Evolutionary conservation across 2,888 invertebrate genomes (phyloP).

Genomic region (Aspidiotus rigidus): DNA sequence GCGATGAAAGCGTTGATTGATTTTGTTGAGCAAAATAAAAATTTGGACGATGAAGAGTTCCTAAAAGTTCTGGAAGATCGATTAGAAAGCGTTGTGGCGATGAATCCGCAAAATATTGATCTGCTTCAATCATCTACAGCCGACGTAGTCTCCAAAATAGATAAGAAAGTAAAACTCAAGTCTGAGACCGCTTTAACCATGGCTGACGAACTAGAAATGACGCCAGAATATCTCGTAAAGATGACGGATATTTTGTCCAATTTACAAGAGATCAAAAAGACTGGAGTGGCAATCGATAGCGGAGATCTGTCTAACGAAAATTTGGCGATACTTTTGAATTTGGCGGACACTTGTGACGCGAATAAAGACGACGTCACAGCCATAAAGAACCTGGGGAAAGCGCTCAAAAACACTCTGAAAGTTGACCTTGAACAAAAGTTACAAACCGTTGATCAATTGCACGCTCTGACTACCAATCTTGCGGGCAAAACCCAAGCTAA

Average conservation of each 20-base stretch:
- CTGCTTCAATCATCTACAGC: neutral
- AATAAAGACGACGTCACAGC: neutral
- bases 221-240: constrained; percentile 42
- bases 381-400: neutral
- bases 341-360: neutral
- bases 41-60: neutral
- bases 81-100: neutral
- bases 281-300: neutral
- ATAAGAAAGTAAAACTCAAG: neutral
- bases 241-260: constrained; percentile 44
- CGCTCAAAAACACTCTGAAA: constrained; percentile 1
- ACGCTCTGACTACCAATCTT: constrained; percentile 2
- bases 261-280: constrained; percentile 5
- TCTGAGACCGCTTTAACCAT: neutral
- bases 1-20: constrained; percentile 41
- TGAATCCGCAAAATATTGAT: neutral
- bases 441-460: constrained; percentile 6
- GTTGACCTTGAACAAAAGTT: constrained; percentile 8
- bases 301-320: neutral
- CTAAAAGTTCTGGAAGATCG: neutral
- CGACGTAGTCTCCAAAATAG: neutral
- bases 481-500: constrained; percentile 37
- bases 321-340: neutral
- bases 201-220: neutral
- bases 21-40: no score